Evolutionary conservation across 1,140 invertebrate species (phyloP).

Genomic region (Apis laboriosa): DNA sequence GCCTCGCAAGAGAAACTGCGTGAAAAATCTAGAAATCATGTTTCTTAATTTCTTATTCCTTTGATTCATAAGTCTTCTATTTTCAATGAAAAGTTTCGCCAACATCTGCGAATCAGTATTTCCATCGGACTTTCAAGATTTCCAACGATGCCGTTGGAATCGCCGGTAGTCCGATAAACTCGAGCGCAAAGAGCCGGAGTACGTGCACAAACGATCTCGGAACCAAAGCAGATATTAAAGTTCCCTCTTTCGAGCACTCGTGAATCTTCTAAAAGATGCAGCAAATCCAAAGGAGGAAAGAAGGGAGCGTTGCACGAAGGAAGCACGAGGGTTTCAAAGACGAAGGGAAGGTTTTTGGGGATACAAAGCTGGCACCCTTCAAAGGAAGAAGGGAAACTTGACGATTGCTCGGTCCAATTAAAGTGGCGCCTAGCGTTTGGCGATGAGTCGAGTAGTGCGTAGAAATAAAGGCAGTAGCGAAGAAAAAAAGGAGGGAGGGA

Average conservation of each 20-base stretch:
- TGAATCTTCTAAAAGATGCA: slow-evolving; percentile 50
- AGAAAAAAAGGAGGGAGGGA: slow-evolving; percentile 6
- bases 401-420: slow-evolving; percentile 66
- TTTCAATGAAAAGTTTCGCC: not conserved
- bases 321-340: slow-evolving; percentile 40
- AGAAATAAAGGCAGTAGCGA: slow-evolving; percentile 50
- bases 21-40: not conserved
- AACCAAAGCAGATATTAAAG: slow-evolving; percentile 30
- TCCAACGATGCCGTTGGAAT: not conserved
- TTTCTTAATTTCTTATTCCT: not conserved
- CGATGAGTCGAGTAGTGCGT: slow-evolving; percentile 59
- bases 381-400: slow-evolving; percentile 46
- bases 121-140: not conserved
- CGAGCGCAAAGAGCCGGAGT: not conserved
- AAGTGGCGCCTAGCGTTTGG: slow-evolving; percentile 59
- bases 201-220: slow-evolving; percentile 12
- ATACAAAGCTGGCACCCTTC: slow-evolving; percentile 30
- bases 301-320: slow-evolving; percentile 2
- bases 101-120: not conserved
- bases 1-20: not conserved
- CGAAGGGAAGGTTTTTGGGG: slow-evolving; percentile 45
- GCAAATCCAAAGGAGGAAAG: slow-evolving; percentile 22
- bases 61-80: not conserved
- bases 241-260: slow-evolving; percentile 13
- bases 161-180: not conserved